phyloP scores from a whole-genome alignment of 2,888 invertebrate genomes.

The Volucella inflata region DNA sequence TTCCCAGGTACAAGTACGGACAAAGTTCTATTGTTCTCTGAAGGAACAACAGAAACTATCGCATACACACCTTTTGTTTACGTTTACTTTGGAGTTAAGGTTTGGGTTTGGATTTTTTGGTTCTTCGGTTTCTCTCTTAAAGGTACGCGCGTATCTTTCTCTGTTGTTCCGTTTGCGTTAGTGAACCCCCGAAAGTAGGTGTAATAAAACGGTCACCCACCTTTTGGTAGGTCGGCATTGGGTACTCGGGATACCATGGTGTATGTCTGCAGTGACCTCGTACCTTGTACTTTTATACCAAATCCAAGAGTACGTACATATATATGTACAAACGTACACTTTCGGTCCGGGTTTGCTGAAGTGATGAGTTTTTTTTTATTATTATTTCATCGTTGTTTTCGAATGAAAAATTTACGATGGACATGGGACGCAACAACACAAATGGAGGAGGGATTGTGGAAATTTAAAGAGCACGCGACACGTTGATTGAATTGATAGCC shows the following conservation, averaged over 20 bases:
- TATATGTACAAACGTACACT: constrained; percentile 51
- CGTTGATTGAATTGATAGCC: constrained; percentile 72
- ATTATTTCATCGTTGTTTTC: constrained; percentile 2
- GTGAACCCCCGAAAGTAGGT: constrained; percentile 68
- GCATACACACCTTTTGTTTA: constrained; percentile 73
- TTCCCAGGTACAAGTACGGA: constrained; percentile 33
- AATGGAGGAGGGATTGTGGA: constrained; percentile 2
- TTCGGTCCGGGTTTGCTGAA: constrained; percentile 35
- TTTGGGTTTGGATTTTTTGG: too few relatives aligned
- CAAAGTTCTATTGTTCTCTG: constrained; percentile 60
- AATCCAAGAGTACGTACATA: constrained; percentile 36
- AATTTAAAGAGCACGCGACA: constrained; percentile 62
- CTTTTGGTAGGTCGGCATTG: constrained; percentile 57
- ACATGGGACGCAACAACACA: constrained; percentile 11
- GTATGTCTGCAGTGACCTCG: constrained; percentile 9
- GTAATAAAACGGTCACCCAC: constrained; percentile 75
- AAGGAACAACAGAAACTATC: constrained; percentile 60
- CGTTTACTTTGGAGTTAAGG: constrained; percentile 45
- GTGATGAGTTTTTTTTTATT: not conserved
- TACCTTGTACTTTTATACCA: not conserved
- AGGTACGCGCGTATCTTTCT: constrained; percentile 36
- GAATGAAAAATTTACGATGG: constrained; percentile 18
- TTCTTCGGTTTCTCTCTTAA: constrained; percentile 38
- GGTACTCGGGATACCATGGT: constrained; percentile 2
- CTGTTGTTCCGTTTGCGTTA: constrained; percentile 60